Evolutionary conservation across 1,140 invertebrate species (phyloP), one percentile per base, ranked within the genome.

Genomic region (Cotesia chilonis): DNA sequence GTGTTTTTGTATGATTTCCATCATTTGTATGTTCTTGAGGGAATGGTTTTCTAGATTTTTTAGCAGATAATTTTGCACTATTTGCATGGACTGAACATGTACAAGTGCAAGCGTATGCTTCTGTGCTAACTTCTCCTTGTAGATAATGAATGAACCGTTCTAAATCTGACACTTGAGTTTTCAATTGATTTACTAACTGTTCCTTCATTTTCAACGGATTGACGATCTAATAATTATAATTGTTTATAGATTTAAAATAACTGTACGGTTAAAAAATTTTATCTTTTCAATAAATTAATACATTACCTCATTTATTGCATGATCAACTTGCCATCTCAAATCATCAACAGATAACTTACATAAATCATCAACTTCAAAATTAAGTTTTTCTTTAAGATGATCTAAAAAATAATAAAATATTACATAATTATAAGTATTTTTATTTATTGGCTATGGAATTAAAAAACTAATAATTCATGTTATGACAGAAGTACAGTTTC

Each of bases 61-160:
- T 70, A n/a, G 76, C 76, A 51, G 80, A 75, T 12, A 77, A 72
- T 6, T 75, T 69, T 5, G 79, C 70, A 20, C 79, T 79, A 14
- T 76, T 79, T 0, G 83, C 83, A 79, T 92, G 91, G 47, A 92
- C 88, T 20, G 91, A 88, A 84, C 91, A 92, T 9, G 89, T 88
- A 82, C 90, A 92, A 2, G 89, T 89, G 79, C 92, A 92, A 2
- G 87, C 85, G 10, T 86, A 59, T 14, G 81, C 83, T 73, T 89
- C 88, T 7, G 83, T 65, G 76, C 85, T 84, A 1, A 89, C 88
- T 79, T 92, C 91, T 85, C 92, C 94, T 90, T 99, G 98, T 70
- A 99, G 89, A 81, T 98, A 97, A 78, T 95, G 92, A 80, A 99
- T 99, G 84, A 99, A 99, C 73, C 96, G 90, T 85, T 99, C 98